Conservation (phyloP, 1,140 invertebrate species). For the Drosophila sechellia region DNA sequence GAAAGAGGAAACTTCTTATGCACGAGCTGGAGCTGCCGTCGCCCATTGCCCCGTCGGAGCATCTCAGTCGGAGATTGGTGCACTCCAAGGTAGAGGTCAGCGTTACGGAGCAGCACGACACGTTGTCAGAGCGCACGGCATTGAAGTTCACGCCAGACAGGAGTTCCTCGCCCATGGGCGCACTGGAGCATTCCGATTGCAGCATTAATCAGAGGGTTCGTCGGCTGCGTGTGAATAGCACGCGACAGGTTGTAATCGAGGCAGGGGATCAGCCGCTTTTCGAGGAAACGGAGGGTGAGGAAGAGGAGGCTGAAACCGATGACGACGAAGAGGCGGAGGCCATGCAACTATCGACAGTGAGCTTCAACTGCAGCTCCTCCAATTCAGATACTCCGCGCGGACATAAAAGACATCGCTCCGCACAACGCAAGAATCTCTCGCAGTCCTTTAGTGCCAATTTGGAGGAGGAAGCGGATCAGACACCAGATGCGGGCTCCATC, state of each 20-base stretch:
- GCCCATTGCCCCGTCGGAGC: conserved; percentile 67
- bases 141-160: conserved; percentile 72
- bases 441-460: conserved; percentile 73
- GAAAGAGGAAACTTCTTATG: conserved; percentile 49
- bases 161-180: conserved; percentile 69
- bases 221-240: conserved; percentile 62
- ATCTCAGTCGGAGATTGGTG: conserved; percentile 46
- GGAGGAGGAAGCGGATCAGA: conserved; percentile 40
- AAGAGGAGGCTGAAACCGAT: conserved; percentile 27
- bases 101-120: conserved; percentile 32
- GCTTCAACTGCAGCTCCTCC: conserved; percentile 75
- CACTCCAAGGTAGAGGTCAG: conserved; percentile 44
- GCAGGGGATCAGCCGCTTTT: conserved; percentile 10
- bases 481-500: neutral
- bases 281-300: conserved; percentile 28
- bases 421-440: conserved; percentile 81
- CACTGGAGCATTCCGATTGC: conserved; percentile 57
- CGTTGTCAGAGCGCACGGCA: conserved; percentile 53
- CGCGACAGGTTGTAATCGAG: conserved; percentile 20
- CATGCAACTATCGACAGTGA: conserved; percentile 71
- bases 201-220: conserved; percentile 70
- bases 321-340: conserved; percentile 52
- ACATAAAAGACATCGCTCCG: conserved; percentile 61
- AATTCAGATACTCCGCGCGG: conserved; percentile 76
- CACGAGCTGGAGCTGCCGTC: conserved; percentile 65